Evolutionary conservation across 2,797 vertebrate species (phyloP).

Genomic region (Tokudaia tokunoshimensis): DNA sequence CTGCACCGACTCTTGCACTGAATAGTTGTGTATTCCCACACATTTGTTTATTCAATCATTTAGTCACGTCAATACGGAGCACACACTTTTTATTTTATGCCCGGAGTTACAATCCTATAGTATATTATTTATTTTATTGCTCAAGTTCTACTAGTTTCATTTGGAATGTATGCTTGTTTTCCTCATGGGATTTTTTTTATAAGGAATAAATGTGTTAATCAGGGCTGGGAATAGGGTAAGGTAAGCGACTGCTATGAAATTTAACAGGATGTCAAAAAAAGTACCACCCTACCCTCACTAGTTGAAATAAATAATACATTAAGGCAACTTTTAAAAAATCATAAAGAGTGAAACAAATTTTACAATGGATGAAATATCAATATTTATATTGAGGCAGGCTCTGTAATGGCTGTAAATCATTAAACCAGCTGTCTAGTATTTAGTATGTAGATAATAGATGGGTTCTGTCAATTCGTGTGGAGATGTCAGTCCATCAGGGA

Average conservation of each 20-base stretch:
- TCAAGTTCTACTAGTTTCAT: conserved; percentile 39
- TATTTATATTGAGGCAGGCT: conserved; percentile 44
- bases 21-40: background rate
- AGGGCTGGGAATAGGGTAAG: background rate
- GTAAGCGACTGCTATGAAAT: background rate
- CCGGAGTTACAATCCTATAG: conserved; percentile 4
- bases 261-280: background rate
- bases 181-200: conserved; percentile 28
- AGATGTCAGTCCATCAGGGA: background rate
- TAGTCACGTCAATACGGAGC: background rate
- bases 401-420: background rate
- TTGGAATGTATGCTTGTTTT: background rate
- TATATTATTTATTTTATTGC: conserved; percentile 57
- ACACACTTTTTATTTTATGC: conserved; percentile 16
- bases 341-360: conserved; percentile 40
- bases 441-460: background rate
- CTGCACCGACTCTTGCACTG: background rate
- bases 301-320: conserved; percentile 43
- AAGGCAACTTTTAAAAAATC: conserved; percentile 38
- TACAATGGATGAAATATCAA: conserved; percentile 26
- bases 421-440: background rate
- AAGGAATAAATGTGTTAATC: conserved; percentile 39
- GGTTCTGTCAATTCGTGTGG: background rate
- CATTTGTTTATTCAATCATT: background rate
- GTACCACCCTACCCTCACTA: background rate